Evolutionary conservation across 2,113 vertebrate species (phyloP), one percentile per base, ranked within the genome.

Genomic region (Sturnira hondurensis): DNA sequence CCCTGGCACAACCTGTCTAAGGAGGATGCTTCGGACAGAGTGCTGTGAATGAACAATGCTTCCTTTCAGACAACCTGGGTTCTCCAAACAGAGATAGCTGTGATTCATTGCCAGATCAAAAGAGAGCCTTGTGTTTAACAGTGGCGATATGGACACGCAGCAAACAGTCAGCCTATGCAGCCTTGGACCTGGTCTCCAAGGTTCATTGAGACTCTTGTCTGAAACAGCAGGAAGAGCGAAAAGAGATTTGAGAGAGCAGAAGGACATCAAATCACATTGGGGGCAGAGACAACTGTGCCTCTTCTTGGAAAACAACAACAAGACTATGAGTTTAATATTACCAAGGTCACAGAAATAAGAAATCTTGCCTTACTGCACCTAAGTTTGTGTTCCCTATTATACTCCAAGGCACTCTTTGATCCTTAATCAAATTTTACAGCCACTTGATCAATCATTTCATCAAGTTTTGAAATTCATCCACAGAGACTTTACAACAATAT

Each of bases 391-490:
- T 94, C 74, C 43, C 14, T 58, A 2, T 92, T 93, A 47, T 3
- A 70, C 13, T 74, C n/a, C 50, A 84, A 94, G 45, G 0, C 65
- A 80, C 0, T 41, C 54, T 93, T 90, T 93, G 50, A 96, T 92
- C 73, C 52, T 86, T 96, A 86, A 96, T 92, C 68, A 89, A 77
- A 94, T 77, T 91, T 71, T 94, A 95, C 1, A 73, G 94, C 19
- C 73, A 95, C 17, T 54, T 67, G 87, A 97, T 96, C 82, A 96
- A 97, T 96, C 93, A 97, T 96, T 96, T 97, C 95, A 94, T 91
- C 94, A 78, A 78, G 70, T 94, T 88, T 97, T 92, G 73, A 70
- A 94, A 93, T 96, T 91, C 58, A 94, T 94, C 89, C 89, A 76
- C 82, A 93, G 76, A 97, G 74, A 95, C 71, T 96, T 74, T 96